Conservation (phyloP, 1,140 invertebrate species). For the Drosophila trapezifrons region DNA sequence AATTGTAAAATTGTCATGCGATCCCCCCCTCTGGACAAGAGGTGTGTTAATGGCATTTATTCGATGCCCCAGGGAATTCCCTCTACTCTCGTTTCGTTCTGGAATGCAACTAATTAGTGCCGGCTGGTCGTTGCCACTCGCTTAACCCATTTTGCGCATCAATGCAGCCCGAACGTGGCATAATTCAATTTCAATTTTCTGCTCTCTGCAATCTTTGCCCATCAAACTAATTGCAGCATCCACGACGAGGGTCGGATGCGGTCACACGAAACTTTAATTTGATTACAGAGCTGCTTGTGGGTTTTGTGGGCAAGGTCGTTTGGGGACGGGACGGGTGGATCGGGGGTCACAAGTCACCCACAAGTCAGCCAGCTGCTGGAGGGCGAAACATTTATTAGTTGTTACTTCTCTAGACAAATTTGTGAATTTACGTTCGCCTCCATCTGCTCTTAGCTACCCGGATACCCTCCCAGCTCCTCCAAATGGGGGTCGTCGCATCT, state of each 20-base stretch:
- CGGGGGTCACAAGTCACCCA: conserved; percentile 19
- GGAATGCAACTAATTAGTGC: conserved; percentile 45
- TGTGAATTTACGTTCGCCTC: conserved; percentile 64
- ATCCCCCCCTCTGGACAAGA: background rate
- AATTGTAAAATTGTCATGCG: conserved; percentile 1
- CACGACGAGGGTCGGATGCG: conserved; percentile 51
- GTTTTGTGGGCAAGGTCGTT: conserved; percentile 29
- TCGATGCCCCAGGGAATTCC: conserved; percentile 1
- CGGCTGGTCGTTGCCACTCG: conserved; percentile 36
- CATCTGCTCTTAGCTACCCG: conserved; percentile 8
- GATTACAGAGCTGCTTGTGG: conserved; percentile 56
- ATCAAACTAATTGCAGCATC: conserved; percentile 65
- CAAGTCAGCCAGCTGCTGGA: conserved; percentile 56
- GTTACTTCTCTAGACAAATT: conserved; percentile 66
- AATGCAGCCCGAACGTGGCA: conserved; percentile 34
- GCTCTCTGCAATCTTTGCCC: conserved; percentile 54
- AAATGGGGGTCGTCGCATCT: conserved; percentile 28
- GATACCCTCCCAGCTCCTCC: background rate
- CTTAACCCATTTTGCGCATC: conserved; percentile 47
- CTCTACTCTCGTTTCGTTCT: conserved; percentile 15
- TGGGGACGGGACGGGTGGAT: background rate
- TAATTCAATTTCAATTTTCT: conserved; percentile 66
- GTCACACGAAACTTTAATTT: conserved; percentile 70
- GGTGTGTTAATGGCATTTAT: conserved; percentile 31
- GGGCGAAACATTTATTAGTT: conserved; percentile 71